These are phyloP conservation scores for Andrena fulva DNA, from an alignment of 2,888 invertebrate species.

Conservation along the genomic window DNA sequence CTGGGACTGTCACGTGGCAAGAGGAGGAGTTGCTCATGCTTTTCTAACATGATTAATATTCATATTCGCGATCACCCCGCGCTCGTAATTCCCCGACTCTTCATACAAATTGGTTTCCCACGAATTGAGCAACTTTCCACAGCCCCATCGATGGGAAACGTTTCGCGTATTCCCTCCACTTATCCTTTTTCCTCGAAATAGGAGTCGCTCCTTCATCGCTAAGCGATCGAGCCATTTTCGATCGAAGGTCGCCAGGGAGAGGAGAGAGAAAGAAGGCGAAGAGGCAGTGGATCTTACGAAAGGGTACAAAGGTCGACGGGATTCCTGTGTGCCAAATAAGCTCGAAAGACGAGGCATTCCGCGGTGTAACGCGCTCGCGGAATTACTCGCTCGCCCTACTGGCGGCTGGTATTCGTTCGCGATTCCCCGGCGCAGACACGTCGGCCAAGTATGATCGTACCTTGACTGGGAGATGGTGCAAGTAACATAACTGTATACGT, in stretches of 20 bases:
- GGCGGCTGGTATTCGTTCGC: constrained; percentile 30
- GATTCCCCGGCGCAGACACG: constrained; percentile 12
- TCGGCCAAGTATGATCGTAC: constrained; percentile 46
- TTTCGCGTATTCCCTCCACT: no score
- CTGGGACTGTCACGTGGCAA: no score
- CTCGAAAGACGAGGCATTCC: constrained; percentile 23
- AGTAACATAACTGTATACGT: constrained; percentile 74
- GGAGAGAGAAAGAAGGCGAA: neutral
- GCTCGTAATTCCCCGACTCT: no score
- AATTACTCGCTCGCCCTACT: constrained; percentile 46
- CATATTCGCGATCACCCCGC: no score
- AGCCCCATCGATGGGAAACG: no score
- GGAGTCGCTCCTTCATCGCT: neutral
- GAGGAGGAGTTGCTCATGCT: no score
- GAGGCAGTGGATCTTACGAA: constrained; percentile 15
- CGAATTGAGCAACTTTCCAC: no score
- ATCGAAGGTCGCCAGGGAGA: neutral
- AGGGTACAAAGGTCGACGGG: constrained; percentile 40
- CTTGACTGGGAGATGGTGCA: constrained; percentile 45
- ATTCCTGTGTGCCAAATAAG: constrained; percentile 36
- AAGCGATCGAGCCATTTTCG: neutral
- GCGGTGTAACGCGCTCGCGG: constrained; percentile 24
- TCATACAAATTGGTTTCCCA: no score
- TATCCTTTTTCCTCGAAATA: no score
- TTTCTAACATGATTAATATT: no score